Conservation (phyloP, 2,888 invertebrate genomes). For the Cabera pusaria region DNA sequence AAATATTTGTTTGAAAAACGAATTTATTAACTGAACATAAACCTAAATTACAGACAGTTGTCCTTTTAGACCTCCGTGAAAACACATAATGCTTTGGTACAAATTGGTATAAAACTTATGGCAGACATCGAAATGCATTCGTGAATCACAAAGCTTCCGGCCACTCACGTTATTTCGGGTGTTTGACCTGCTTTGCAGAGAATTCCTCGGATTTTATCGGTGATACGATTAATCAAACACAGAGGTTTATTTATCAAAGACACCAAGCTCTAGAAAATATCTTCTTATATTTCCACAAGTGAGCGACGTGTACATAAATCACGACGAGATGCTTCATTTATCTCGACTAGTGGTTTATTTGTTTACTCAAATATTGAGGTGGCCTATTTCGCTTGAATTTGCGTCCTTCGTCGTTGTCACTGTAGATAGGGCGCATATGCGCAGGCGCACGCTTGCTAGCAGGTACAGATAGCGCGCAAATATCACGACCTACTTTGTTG, state of each 20-base stretch:
- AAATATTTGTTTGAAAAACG: no score
- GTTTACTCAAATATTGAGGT: slow-evolving; percentile 36
- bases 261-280: slow-evolving; percentile 5
- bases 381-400: slow-evolving; percentile 39
- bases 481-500: slow-evolving; percentile 72
- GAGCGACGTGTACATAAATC: slow-evolving; percentile 36
- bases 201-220: slow-evolving; percentile 51
- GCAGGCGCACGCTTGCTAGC: slow-evolving; percentile 32
- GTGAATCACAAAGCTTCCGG: slow-evolving; percentile 63
- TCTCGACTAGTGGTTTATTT: slow-evolving; percentile 31
- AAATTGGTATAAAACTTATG: slow-evolving; percentile 26
- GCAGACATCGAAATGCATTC: slow-evolving; percentile 44
- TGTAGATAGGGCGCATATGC: slow-evolving; percentile 45
- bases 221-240: slow-evolving; percentile 43
- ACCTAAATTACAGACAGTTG: no score
- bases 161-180: slow-evolving; percentile 54
- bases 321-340: slow-evolving; percentile 33
- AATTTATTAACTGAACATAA: no score
- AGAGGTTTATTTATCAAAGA: slow-evolving; percentile 24
- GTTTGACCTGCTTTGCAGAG: slow-evolving; percentile 55
- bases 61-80: no score
- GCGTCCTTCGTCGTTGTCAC: slow-evolving; percentile 51
- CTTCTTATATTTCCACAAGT: slow-evolving; percentile 32
- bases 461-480: slow-evolving; percentile 51
- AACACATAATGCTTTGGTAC: no score